These are phyloP conservation scores for Ligdia adustata DNA, from an alignment of 2,888 invertebrate genomes.

Conservation along the genomic window DNA sequence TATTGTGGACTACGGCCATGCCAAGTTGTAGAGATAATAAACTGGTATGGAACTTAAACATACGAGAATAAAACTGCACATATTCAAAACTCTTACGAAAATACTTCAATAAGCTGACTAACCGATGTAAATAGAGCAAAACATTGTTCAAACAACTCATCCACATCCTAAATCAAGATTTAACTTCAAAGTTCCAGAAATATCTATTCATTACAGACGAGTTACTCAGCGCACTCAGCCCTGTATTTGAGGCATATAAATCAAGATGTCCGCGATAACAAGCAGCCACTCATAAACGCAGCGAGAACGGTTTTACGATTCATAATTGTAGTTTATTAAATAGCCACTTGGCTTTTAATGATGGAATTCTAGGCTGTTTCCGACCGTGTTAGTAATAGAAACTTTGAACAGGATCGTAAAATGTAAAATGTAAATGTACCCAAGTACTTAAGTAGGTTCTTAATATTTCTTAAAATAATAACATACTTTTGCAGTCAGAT, in stretches of 20 bases:
- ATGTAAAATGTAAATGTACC: no score
- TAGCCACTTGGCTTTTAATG: conserved; percentile 74
- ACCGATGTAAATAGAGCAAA: background rate
- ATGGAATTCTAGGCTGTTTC: conserved; percentile 52
- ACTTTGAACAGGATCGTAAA: no score
- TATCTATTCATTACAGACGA: background rate
- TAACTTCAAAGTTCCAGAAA: background rate
- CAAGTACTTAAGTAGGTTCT: no score
- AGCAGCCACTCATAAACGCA: conserved; percentile 75
- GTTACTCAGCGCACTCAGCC: conserved; percentile 6
- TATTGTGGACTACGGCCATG: no score
- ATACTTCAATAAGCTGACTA: no score
- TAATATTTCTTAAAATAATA: no score
- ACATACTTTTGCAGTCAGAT: no score
- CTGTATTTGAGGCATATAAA: conserved; percentile 63
- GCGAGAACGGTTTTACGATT: conserved; percentile 80
- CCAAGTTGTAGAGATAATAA: no score
- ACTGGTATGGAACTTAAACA: no score
- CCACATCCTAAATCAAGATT: background rate
- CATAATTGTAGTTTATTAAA: conserved; percentile 83
- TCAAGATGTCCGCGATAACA: conserved; percentile 80
- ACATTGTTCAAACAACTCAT: background rate
- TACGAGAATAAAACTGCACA: no score
- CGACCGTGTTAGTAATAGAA: conserved; percentile 24
- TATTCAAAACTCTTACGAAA: no score